Evolutionary conservation across 2,113 vertebrate species (phyloP), one percentile per base, ranked within the genome.

Genomic region (Scomber colias): DNA sequence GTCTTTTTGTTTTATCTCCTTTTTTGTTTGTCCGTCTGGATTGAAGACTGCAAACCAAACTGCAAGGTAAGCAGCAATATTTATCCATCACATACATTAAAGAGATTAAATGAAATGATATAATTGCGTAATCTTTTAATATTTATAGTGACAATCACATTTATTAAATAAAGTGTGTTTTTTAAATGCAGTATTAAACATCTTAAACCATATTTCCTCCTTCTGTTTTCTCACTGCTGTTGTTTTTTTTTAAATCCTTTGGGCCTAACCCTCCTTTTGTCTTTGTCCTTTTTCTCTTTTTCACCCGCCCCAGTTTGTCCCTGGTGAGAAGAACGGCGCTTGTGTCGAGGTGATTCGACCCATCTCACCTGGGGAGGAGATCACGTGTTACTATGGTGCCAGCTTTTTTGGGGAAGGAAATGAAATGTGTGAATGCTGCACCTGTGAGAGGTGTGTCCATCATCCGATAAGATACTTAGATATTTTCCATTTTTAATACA

Each of bases 371-470:
- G 97, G 96, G 76, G 97, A 98, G 11, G 97, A 98, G 90, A 97
- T 98, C 90, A 98, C 97, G 0, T 98, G 97, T 93, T 98, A 96
- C 95, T 98, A 98, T 31, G 97, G 97, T 0, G 96, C 97, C 71
- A 96, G 97, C 87, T 98, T 98, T 94, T 98, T 98, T 3, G 97
- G 97, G 0, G 97, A 98, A 86, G 95, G 96, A 84, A 98, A 98
- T 1, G 97, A 98, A 89, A 95, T 96, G 94, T 98, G 97, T 64
- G 97, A 98, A 91, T 98, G 97, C 92, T 92, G 95, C 93, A 98
- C 97, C 54, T 98, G 97, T 30, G 97, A 98, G 90, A 97, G 96
- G 97, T 98, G 86, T 86, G 94, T 88, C 77, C 9, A 56, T 11
- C 67, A 57, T 57, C 24, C 45, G 17, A 27, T 19, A 48, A 48